Conservation (phyloP, 2,797 vertebrate species). For the Acrocephalus scirpaceus region DNA sequence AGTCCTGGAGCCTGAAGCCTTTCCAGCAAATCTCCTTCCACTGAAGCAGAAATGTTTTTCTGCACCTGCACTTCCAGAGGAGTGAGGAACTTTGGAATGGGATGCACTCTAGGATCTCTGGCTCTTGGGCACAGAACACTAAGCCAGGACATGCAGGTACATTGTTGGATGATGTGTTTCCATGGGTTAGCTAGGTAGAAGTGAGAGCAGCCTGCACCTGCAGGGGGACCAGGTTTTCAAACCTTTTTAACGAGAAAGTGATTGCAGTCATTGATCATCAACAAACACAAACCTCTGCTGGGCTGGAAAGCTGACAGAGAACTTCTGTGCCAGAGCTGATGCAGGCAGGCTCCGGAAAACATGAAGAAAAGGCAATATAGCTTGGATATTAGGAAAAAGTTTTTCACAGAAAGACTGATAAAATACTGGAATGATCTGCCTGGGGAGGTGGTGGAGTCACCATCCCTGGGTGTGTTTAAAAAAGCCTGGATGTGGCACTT, state of each 20-base stretch:
- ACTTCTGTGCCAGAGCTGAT: background rate
- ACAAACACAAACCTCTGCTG: background rate
- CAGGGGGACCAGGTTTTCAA: background rate
- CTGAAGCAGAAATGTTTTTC: rapidly evolving
- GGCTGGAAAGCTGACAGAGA: background rate
- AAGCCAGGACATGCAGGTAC: background rate
- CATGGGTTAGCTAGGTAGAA: background rate
- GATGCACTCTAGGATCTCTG: background rate
- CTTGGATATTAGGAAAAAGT: no score
- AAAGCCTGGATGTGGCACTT: no score
- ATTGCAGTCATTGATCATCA: background rate
- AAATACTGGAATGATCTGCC: no score
- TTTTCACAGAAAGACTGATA: no score
- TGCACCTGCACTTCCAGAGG: background rate
- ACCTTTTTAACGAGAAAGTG: background rate
- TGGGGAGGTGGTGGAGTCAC: no score
- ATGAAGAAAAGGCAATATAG: background rate
- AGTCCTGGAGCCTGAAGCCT: background rate
- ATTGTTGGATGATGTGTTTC: background rate
- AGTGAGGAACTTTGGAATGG: background rate
- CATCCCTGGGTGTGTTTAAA: no score
- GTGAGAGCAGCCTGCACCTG: background rate
- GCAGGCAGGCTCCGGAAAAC: background rate
- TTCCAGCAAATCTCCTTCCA: background rate
- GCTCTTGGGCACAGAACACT: background rate